Evolutionary conservation across 2,888 invertebrate genomes (phyloP).

Genomic region (Acleris literana): DNA sequence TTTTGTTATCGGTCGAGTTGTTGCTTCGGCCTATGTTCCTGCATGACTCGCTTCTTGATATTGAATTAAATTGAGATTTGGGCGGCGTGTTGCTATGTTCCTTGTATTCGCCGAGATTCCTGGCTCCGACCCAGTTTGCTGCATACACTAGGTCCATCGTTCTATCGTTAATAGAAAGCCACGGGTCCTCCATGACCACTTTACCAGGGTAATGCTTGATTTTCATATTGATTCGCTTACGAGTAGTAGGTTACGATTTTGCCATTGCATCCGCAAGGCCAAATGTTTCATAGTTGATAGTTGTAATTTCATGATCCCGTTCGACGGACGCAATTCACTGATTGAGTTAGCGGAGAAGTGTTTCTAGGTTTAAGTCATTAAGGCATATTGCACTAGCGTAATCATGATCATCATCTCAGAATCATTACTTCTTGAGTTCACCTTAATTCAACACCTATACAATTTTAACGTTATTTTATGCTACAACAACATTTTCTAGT

Average conservation of each 20-base stretch:
- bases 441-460: slow-evolving; percentile 15
- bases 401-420: slow-evolving; percentile 5
- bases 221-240: slow-evolving; percentile 83
- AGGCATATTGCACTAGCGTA: slow-evolving; percentile 19
- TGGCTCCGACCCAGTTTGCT: slow-evolving; percentile 92
- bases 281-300: slow-evolving; percentile 32
- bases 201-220: slow-evolving; percentile 93
- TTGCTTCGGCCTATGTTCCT: slow-evolving; percentile 71
- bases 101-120: slow-evolving; percentile 76
- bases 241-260: slow-evolving; percentile 3
- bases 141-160: slow-evolving; percentile 91
- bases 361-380: slow-evolving; percentile 24
- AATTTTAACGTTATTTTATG: slow-evolving; percentile 6
- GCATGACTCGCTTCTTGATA: slow-evolving; percentile 79
- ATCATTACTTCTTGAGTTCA: slow-evolving; percentile 12
- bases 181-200: slow-evolving; percentile 90
- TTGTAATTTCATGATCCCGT: slow-evolving; percentile 55
- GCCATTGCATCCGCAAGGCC: slow-evolving; percentile 12
- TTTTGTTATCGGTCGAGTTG: slow-evolving; percentile 62
- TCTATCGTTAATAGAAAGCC: slow-evolving; percentile 86
- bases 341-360: slow-evolving; percentile 27
- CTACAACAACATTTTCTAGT: slow-evolving; percentile 22
- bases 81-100: slow-evolving; percentile 63
- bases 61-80: slow-evolving; percentile 71
- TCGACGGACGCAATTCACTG: slow-evolving; percentile 33